Conservation (phyloP, 2,797 vertebrate species). For the Lutjanus campechanus region DNA sequence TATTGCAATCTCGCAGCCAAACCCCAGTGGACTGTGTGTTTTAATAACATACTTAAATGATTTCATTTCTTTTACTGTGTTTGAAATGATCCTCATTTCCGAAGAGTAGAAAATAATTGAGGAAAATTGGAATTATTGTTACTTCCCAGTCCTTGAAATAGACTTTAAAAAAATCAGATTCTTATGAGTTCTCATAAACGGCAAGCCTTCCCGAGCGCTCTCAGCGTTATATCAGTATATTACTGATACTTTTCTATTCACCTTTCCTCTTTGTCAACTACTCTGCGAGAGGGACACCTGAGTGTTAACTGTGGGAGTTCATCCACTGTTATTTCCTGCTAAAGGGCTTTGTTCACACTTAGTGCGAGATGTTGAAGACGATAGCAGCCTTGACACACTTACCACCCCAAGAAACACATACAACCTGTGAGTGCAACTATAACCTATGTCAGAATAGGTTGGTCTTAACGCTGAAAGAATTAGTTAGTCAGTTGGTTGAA, state of each 20-base stretch:
- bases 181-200: not conserved
- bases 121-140: conserved; percentile 19
- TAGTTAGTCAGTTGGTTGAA: too few relatives aligned
- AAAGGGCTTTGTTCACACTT: conserved; percentile 14
- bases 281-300: conserved; percentile 1
- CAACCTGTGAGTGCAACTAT: not conserved
- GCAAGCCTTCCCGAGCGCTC: not conserved
- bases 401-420: not conserved
- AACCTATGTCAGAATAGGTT: not conserved
- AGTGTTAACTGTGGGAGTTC: conserved; percentile 19
- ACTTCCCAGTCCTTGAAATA: conserved; percentile 18
- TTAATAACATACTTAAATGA: conserved; percentile 19
- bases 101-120: conserved; percentile 4
- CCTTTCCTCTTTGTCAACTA: conserved; percentile 6
- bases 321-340: conserved; percentile 7
- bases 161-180: conserved; percentile 19
- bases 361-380: not conserved
- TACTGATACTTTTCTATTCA: not conserved
- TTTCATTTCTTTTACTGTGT: conserved; percentile 21
- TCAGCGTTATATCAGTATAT: not conserved
- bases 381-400: not conserved
- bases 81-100: conserved; percentile 24
- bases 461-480: too few relatives aligned
- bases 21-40: conserved; percentile 3
- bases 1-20: conserved; percentile 16